Evolutionary conservation across 2,797 vertebrate species (phyloP), one percentile per base, ranked within the genome.

Genomic region (Alfaro cultratus): DNA sequence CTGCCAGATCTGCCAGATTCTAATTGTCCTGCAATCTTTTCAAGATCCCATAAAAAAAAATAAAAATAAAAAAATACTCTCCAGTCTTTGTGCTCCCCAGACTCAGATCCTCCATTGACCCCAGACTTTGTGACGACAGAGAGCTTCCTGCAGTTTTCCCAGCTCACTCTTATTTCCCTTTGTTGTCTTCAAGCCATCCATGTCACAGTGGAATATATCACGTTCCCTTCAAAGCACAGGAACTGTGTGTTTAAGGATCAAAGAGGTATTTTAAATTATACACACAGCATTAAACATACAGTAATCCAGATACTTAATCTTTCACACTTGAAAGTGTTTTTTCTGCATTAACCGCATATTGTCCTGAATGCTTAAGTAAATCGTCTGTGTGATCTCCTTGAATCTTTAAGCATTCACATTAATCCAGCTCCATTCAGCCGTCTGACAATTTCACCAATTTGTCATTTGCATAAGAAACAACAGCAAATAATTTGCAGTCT

Each of bases 181-280:
- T 90, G 91, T 92, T 94, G 90, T 93, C 80, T 88, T 75, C 31
- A 39, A 81, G 85, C 77, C 79, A 74, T 77, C 79, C 80, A 77
- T 76, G 83, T 83, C 82, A 80, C 62, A 73, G 80, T 46, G 57
- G 77, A 86, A 70, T 87, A 84, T 70, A 90, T 92, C 82, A 79
- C 77, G 81, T 88, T 74, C 73, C 76, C 84, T 90, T 93, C 87
- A 94, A 95, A 93, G 87, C 67, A 77, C 77, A 84, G 88, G 88
- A 93, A 93, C 88, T 47, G 75, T 81, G 78, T 79, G 79, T 55
- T 55, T 68, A 62, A 55, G 67, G 80, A 89, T 88, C 86, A 91
- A 85, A 89, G 87, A 74, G 70, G 68, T 73, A 51, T 78, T 89
- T 86, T 11, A 60, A 77, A 36, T 70, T 73, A 47, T 13, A 68